Base-by-base conservation (phyloP, 2,113 vertebrate genomes). In the Rutilus rutilus region DNA sequence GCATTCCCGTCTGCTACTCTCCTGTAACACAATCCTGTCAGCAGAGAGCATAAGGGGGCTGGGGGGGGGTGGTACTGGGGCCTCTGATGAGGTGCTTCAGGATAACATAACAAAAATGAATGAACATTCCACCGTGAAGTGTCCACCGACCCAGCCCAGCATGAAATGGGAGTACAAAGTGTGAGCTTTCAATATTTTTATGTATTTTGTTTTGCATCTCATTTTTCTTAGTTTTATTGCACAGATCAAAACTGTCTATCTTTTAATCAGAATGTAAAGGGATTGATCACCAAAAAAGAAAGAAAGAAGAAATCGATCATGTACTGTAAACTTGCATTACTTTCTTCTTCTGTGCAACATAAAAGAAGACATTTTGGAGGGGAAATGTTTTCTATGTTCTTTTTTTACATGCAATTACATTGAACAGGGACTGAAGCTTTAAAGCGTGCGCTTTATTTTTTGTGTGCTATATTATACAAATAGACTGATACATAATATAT, bases 1-100 rank as follows among this genome's bases (percentile, higher is more conserved):
- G 92, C 93, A 93, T 94, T 93, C 93, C 91, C 90, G 90, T 91
- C 93, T 91, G 90, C n/a, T 88, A 90, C 91, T 91, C 90, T 78
- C 79, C 89, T 93, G 94, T 94, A 95, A 95, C 91, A 90, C 90
- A 91, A 95, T 89, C 92, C 83, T 60, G 83, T 88, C 81, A 83
- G 88, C 60, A 86, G 57, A 59, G 87, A 74, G 64, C 23, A 36
- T 64, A 69, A 39, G 78, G 5, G 15, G 3, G 5, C 2, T 9
- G 60, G n/a, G 50, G 60, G n/a, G 50, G 62, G 47, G 39, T 39
- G 39, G 42, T 9, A 42, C 19, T 83, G 85, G 64, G 73, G 88
- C 77, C 73, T 82, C 77, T 69, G 57, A 86, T 69, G 77, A 74
- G 85, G 85, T 69, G 75, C 88, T 86, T 83, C 54, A 88, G 84